Evolutionary conservation across 2,113 vertebrate genomes (phyloP).

Genomic region (Sciurus niger): DNA sequence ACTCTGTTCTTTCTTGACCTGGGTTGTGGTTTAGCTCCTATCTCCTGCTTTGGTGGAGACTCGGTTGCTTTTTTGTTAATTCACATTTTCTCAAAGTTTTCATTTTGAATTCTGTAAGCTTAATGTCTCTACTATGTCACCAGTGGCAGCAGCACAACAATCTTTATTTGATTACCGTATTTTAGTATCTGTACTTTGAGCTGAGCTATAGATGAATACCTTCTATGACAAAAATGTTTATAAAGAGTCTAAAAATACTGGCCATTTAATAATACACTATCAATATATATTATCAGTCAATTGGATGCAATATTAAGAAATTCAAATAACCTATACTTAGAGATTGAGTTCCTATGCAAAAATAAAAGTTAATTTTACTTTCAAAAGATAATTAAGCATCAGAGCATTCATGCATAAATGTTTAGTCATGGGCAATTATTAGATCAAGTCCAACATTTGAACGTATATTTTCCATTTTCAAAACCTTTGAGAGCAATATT

Average conservation of each 20-base stretch:
- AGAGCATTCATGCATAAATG: constrained; percentile 76
- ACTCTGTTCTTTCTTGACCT: neutral
- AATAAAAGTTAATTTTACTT: constrained; percentile 60
- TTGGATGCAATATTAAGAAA: constrained; percentile 26
- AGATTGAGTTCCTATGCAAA: constrained; percentile 10
- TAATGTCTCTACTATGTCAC: neutral
- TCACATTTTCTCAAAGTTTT: neutral
- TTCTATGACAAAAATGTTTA: neutral
- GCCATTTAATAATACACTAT: neutral
- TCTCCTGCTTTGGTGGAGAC: accelerated
- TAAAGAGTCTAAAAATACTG: neutral
- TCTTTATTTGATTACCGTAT: neutral
- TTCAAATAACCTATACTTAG: constrained; percentile 12
- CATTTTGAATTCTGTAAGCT: neutral
- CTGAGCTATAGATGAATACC: neutral
- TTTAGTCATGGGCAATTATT: constrained; percentile 70
- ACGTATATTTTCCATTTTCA: constrained; percentile 27
- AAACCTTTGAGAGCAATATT: neutral
- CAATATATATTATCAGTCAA: neutral
- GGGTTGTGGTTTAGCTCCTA: neutral
- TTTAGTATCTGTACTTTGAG: neutral
- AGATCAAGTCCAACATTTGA: constrained; percentile 40
- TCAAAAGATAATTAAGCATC: constrained; percentile 79
- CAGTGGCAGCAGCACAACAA: neutral
- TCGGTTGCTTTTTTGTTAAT: neutral